A percentile compares a stretch with the other conserved stretches of the same genome.
Evolutionary conservation across 2,113 vertebrate genomes (phyloP).

Genomic region (Anguilla rostrata): DNA sequence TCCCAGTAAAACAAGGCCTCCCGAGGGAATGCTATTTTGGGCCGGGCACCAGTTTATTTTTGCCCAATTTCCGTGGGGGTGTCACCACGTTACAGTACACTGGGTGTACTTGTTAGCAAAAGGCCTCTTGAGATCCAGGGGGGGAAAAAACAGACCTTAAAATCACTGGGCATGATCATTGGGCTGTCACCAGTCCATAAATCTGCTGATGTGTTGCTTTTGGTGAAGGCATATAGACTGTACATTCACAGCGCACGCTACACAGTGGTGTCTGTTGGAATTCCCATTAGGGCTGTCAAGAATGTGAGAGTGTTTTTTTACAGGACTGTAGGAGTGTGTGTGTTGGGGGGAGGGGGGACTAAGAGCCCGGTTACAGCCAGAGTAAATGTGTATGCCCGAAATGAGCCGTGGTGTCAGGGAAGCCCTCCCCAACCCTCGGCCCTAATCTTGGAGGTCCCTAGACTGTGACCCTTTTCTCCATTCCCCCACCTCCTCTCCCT

Average conservation of each 20-base stretch:
- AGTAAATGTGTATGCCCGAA: neutral
- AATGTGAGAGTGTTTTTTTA: neutral
- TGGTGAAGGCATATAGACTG: neutral
- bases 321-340: neutral
- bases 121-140: neutral
- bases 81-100: neutral
- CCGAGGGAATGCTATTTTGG: neutral
- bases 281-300: neutral
- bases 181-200: neutral
- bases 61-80: conserved; percentile 4
- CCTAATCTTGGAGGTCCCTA: neutral
- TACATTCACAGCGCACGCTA: neutral
- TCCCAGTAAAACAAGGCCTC: neutral
- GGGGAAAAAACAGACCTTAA: neutral
- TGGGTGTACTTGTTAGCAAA: conserved; percentile 6
- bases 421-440: neutral
- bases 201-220: neutral
- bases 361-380: neutral
- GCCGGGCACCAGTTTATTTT: neutral
- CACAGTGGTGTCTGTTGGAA: neutral
- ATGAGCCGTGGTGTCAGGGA: neutral
- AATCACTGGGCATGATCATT: neutral
- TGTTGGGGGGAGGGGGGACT: neutral
- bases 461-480: conserved; percentile 17
- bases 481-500: conserved; percentile 39